phyloP scores from a whole-genome alignment of 2,113 vertebrate genomes.

The Myrmecophaga tridactyla region DNA sequence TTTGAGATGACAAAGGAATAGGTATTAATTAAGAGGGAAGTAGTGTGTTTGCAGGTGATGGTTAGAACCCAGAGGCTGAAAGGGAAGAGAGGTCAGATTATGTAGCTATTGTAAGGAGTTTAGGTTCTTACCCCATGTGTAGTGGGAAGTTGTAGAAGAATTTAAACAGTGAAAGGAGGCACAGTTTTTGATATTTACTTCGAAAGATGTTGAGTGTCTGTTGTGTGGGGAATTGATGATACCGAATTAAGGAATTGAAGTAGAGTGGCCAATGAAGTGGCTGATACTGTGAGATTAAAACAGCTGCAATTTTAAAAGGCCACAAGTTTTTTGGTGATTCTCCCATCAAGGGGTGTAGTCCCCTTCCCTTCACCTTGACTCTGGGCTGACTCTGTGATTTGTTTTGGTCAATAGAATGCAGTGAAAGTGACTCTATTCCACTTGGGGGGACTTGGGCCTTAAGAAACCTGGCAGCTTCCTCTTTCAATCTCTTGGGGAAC shows the following conservation, averaged over 20 bases:
- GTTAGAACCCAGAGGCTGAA: neutral
- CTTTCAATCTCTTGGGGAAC: neutral
- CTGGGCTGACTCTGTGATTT: neutral
- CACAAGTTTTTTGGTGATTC: neutral
- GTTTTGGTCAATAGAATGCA: neutral
- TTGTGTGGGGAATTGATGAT: neutral
- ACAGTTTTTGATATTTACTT: neutral
- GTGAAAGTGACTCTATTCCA: neutral
- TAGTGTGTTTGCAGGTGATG: neutral
- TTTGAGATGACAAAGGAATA: neutral
- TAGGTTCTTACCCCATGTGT: neutral
- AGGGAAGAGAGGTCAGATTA: neutral
- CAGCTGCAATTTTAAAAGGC: neutral
- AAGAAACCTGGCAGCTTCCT: neutral
- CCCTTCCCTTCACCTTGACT: neutral
- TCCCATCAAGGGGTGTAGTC: neutral
- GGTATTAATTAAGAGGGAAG: neutral
- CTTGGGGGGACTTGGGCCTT: neutral
- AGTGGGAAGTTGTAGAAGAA: neutral
- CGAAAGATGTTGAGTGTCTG: neutral
- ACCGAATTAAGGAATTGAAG: neutral
- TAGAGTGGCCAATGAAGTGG: neutral
- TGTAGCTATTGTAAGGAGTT: neutral
- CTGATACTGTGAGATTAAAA: neutral
- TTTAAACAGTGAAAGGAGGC: neutral